phyloP scores from a whole-genome alignment of 1,140 invertebrate species.

The Pseudomyrmex cubaensis region DNA sequence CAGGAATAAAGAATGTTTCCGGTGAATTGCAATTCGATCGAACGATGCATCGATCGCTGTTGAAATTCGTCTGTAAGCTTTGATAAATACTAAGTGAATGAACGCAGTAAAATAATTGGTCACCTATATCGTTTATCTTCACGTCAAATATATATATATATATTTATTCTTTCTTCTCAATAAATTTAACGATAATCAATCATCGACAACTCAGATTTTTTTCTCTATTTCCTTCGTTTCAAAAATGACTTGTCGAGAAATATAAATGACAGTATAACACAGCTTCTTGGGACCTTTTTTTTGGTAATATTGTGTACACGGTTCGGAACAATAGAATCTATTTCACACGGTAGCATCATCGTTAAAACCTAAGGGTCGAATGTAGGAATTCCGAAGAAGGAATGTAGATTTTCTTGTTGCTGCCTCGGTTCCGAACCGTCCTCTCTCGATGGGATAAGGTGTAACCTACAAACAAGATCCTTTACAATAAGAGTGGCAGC shows the following conservation, averaged over 20 bases:
- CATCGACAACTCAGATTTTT: neutral
- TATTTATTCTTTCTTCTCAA: neutral
- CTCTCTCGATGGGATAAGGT: slow-evolving; percentile 8
- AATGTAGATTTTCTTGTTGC: slow-evolving; percentile 54
- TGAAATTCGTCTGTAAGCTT: neutral
- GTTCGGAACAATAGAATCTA: neutral
- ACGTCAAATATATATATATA: too few relatives aligned
- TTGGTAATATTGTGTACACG: neutral
- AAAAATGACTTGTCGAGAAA: neutral
- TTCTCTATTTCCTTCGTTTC: neutral
- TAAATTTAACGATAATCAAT: neutral
- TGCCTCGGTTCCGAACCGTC: neutral
- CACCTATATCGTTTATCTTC: too few relatives aligned
- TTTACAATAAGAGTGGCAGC: neutral
- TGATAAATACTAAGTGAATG: neutral
- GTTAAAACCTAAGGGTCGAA: neutral
- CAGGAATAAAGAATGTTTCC: slow-evolving; percentile 27
- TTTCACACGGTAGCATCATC: too few relatives aligned
- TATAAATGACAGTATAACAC: neutral
- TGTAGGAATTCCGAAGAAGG: neutral
- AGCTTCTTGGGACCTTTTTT: neutral
- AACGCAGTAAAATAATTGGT: too few relatives aligned
- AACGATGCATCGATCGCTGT: neutral
- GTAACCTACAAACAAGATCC: neutral
- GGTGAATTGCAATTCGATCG: neutral